Conservation (phyloP, 1,140 invertebrate genomes). For the Melanaphis sacchari region DNA sequence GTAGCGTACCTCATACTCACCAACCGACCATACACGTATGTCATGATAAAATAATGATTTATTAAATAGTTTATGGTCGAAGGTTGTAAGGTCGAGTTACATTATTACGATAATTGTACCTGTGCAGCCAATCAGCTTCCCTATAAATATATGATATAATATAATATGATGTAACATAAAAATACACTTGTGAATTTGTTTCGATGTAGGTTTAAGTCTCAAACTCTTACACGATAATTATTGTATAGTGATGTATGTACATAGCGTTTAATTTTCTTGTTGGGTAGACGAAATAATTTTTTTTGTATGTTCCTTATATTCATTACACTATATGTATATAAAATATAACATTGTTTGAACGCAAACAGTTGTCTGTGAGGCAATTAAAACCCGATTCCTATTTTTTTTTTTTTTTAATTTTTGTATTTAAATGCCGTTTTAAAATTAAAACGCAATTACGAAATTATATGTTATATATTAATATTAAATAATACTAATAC, state of each 20-base stretch:
- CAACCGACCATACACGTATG: not conserved
- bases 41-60: not conserved
- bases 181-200: not conserved
- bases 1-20: too few species aligned
- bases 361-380: not conserved
- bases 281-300: not conserved
- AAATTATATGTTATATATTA: not conserved
- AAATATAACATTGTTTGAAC: not conserved
- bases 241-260: not conserved
- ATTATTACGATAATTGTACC: not conserved
- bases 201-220: not conserved
- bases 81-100: not conserved
- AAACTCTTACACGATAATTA: not conserved
- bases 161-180: not conserved
- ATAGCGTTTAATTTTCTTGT: not conserved
- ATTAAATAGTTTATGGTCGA: not conserved
- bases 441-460: not conserved
- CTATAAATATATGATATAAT: not conserved
- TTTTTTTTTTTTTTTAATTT: not conserved
- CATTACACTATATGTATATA: not conserved
- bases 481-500: not conserved
- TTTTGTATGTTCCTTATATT: conserved; percentile 11
- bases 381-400: not conserved
- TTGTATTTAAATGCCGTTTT: not conserved
- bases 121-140: not conserved